phyloP scores from a whole-genome alignment of 2,113 vertebrate genomes.

The Aspidoscelis tigris region DNA sequence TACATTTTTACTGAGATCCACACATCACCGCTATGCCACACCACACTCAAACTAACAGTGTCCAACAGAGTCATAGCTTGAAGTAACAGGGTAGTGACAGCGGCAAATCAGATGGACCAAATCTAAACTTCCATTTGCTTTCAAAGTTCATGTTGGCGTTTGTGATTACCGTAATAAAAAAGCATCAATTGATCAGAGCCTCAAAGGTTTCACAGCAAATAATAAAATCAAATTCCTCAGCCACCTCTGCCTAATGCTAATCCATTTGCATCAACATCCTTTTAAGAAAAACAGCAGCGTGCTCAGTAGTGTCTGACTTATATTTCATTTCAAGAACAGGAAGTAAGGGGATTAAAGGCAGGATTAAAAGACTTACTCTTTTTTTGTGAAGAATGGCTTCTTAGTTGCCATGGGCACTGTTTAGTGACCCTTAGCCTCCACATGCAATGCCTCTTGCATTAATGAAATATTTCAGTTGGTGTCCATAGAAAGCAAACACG shows the following conservation, averaged over 20 bases:
- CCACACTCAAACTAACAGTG: not conserved
- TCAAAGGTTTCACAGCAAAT: slow-evolving; percentile 77
- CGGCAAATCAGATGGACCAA: slow-evolving; percentile 41
- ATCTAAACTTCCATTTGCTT: slow-evolving; percentile 49
- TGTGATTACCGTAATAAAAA: slow-evolving; percentile 66
- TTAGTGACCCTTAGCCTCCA: slow-evolving; percentile 71
- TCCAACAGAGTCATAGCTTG: not conserved
- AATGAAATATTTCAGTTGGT: slow-evolving; percentile 75
- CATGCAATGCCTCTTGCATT: slow-evolving; percentile 69
- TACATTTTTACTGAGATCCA: too few species aligned
- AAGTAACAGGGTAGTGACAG: slow-evolving; percentile 60
- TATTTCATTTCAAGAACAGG: slow-evolving; percentile 82
- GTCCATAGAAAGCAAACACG: slow-evolving; percentile 67
- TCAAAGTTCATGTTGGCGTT: slow-evolving; percentile 64
- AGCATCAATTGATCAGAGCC: slow-evolving; percentile 63
- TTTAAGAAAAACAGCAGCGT: slow-evolving; percentile 76
- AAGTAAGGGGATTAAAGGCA: slow-evolving; percentile 81
- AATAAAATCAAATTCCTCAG: slow-evolving; percentile 78
- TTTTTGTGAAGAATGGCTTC: slow-evolving; percentile 76
- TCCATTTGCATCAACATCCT: slow-evolving; percentile 74
- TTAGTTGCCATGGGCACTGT: slow-evolving; percentile 77
- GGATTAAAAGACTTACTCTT: slow-evolving; percentile 83
- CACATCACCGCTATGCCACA: not conserved
- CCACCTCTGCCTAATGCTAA: slow-evolving; percentile 73
- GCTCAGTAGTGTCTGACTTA: slow-evolving; percentile 74